A percentile compares a stretch with the other conserved stretches of the same genome.
These are phyloP conservation scores for Corydoras maculifer DNA, from an alignment of 2,113 vertebrate species.

Conservation along the genomic window DNA sequence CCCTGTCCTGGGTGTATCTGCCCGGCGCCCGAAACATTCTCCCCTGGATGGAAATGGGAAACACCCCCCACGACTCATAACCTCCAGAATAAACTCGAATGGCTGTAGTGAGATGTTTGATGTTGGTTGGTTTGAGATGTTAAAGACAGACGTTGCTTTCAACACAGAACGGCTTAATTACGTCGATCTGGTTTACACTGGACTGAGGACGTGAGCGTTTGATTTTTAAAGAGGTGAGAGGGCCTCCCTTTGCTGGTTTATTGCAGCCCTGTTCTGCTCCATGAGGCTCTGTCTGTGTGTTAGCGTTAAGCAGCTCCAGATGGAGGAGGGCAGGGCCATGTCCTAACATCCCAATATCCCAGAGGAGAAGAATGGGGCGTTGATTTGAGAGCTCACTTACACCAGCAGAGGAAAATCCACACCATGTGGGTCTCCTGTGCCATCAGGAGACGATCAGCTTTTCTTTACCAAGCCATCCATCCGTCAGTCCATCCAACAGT, in stretches of 20 bases:
- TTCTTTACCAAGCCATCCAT: background rate
- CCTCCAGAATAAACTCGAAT: too few relatives aligned
- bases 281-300: constrained; percentile 18
- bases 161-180: background rate
- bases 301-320: constrained; percentile 33
- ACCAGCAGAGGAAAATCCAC: background rate
- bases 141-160: too few relatives aligned
- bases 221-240: background rate
- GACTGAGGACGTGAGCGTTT: background rate
- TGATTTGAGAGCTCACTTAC: background rate
- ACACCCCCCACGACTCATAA: too few relatives aligned
- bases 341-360: constrained; percentile 21
- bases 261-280: constrained; percentile 14
- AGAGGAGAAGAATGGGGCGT: background rate
- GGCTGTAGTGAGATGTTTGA: too few relatives aligned
- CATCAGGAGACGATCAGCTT: background rate
- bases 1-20: too few relatives aligned
- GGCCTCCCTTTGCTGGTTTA: background rate
- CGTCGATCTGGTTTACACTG: background rate
- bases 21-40: too few relatives aligned
- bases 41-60: too few relatives aligned
- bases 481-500: background rate
- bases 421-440: background rate
- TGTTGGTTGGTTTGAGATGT: too few relatives aligned
- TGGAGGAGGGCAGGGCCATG: constrained; percentile 20